These are phyloP conservation scores for Malurus leucopterus DNA, from an alignment of 2,797 vertebrate genomes.

Conservation along the genomic window DNA sequence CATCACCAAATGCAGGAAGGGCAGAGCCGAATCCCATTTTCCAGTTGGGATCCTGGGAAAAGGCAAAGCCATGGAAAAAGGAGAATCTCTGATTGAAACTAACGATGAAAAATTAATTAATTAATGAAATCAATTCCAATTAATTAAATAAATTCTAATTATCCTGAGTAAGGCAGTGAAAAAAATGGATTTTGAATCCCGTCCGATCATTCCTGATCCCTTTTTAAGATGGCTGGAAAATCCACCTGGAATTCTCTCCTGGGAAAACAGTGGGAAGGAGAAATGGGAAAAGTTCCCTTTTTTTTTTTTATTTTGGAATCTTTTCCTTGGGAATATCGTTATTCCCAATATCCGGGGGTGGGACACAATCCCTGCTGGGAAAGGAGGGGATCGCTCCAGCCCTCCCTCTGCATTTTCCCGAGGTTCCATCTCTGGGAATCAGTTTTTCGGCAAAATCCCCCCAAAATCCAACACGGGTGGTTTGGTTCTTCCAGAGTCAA, in stretches of 20 bases:
- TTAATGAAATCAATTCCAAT: not conserved
- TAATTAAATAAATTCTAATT: not conserved
- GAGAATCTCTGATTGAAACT: fast-evolving
- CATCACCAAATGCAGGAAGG: not conserved
- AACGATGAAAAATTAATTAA: not conserved
- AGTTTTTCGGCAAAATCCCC: too few species aligned
- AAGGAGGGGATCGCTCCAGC: not conserved
- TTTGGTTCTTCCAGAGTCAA: too few species aligned
- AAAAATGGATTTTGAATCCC: fast-evolving
- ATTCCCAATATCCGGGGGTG: fast-evolving
- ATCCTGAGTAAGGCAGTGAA: not conserved
- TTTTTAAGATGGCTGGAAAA: not conserved
- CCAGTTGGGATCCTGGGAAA: not conserved
- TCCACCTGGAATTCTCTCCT: fast-evolving
- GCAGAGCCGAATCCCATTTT: not conserved
- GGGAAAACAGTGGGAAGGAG: fast-evolving
- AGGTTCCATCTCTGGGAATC: fast-evolving
- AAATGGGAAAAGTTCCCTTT: not conserved
- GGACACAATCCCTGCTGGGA: not conserved
- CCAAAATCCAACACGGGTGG: too few species aligned
- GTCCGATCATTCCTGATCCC: fast-evolving
- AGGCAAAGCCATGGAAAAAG: not conserved
- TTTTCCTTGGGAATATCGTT: not conserved
- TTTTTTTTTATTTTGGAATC: not conserved
- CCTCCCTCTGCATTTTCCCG: fast-evolving